Evolutionary conservation across 2,113 vertebrate species (phyloP).

Genomic region (Zingel zingel): DNA sequence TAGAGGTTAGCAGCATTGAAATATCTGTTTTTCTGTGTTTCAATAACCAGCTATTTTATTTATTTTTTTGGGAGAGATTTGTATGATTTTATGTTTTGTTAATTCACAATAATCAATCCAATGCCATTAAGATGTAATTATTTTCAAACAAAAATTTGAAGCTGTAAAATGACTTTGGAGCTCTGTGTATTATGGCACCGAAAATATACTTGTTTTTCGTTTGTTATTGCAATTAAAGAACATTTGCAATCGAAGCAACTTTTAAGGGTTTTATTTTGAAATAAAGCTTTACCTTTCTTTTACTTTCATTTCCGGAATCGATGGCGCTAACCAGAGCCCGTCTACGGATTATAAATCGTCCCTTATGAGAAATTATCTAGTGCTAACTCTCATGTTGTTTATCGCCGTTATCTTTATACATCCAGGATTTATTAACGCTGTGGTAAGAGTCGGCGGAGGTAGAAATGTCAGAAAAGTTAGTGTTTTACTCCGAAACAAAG

Average conservation of each 20-base stretch:
- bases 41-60: neutral
- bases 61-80: neutral
- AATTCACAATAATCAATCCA: neutral
- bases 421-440: neutral
- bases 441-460: no score
- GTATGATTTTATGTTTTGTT: conserved; percentile 23
- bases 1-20: conserved; percentile 18
- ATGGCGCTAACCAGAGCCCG: neutral
- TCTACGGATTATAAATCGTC: no score
- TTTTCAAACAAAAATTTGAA: conserved; percentile 15
- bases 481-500: conserved; percentile 63
- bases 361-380: neutral
- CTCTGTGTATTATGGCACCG: neutral
- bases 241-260: neutral
- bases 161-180: conserved; percentile 6
- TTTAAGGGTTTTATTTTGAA: conserved; percentile 68
- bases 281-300: fast-evolving
- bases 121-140: conserved; percentile 4
- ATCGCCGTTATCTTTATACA: no score
- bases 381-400: fast-evolving
- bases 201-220: neutral
- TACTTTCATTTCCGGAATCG: conserved; percentile 33
- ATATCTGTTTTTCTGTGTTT: neutral
- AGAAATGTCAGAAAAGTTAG: conserved; percentile 48
- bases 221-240: conserved; percentile 38